These are phyloP conservation scores for Leptocoma aspasia DNA, from an alignment of 2,113 vertebrate genomes.

Conservation along the genomic window DNA sequence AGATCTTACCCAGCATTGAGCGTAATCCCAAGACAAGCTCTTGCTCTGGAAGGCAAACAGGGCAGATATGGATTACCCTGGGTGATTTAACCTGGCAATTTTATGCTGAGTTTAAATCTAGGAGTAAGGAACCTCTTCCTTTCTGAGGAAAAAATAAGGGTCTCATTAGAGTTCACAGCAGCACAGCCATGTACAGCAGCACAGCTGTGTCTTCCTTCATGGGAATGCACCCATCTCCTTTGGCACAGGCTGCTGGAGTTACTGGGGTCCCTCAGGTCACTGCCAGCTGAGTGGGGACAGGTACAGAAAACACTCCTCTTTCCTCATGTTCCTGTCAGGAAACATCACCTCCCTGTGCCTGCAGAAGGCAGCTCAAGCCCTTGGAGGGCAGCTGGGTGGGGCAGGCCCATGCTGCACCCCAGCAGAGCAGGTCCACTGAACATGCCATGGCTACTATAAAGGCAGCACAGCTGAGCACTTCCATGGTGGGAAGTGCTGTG, in stretches of 20 bases:
- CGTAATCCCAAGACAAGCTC: not conserved
- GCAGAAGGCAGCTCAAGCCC: not conserved
- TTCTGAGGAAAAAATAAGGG: not conserved
- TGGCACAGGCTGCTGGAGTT: not conserved
- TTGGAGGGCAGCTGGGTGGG: not conserved
- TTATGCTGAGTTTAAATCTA: not conserved
- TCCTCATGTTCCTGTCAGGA: not conserved
- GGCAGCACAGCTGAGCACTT: not conserved
- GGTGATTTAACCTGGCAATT: not conserved
- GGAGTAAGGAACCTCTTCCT: not conserved
- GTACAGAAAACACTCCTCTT: not conserved
- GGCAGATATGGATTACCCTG: not conserved
- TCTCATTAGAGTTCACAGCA: not conserved
- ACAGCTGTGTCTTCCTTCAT: not conserved
- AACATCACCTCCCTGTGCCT: not conserved
- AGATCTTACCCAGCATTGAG: not conserved
- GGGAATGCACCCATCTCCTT: not conserved
- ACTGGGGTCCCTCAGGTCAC: not conserved
- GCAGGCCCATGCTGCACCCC: rapidly evolving
- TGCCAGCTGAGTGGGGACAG: not conserved
- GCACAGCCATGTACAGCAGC: not conserved
- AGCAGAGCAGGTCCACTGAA: not conserved
- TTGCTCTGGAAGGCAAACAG: not conserved
- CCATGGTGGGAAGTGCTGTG: not conserved
- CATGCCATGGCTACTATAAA: rapidly evolving